Evolutionary conservation across 2,113 vertebrate genomes (phyloP).

Genomic region (Galemys pyrenaicus): DNA sequence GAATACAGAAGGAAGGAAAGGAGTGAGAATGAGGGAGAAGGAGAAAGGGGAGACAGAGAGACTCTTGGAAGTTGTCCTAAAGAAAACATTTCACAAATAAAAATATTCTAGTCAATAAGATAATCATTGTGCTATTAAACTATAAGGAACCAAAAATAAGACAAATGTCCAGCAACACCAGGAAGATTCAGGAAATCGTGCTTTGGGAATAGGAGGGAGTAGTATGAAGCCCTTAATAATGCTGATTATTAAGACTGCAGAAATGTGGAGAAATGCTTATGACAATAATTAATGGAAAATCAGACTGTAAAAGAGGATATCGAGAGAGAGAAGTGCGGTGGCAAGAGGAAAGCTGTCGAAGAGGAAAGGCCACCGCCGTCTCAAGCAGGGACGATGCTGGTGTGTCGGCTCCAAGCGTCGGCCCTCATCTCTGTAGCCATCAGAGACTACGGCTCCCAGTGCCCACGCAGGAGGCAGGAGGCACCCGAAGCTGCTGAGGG

Average conservation of each 20-base stretch:
- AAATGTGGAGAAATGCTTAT: not conserved
- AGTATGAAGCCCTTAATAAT: not conserved
- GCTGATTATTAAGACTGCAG: not conserved
- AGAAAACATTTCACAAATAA: conserved; percentile 32
- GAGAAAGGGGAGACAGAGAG: not conserved
- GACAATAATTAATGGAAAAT: not conserved
- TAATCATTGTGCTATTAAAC: not conserved
- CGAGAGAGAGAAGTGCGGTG: not conserved
- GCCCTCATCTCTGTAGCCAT: not conserved
- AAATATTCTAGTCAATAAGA: not conserved
- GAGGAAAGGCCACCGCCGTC: not conserved
- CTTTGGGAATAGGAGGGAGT: not conserved
- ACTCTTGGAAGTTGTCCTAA: not conserved
- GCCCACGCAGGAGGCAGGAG: not conserved
- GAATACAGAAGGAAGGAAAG: not conserved
- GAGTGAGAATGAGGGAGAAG: not conserved
- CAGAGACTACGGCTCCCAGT: not conserved
- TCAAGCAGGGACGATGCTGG: fast-evolving
- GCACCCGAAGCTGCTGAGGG: not conserved
- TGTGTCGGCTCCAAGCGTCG: too few species aligned
- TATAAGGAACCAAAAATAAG: not conserved
- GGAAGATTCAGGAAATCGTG: not conserved
- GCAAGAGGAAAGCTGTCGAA: not conserved
- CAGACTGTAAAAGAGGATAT: not conserved
- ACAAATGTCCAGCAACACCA: not conserved